phyloP scores from a whole-genome alignment of 1,140 invertebrate species.

The Aphelinus atriplicis region DNA sequence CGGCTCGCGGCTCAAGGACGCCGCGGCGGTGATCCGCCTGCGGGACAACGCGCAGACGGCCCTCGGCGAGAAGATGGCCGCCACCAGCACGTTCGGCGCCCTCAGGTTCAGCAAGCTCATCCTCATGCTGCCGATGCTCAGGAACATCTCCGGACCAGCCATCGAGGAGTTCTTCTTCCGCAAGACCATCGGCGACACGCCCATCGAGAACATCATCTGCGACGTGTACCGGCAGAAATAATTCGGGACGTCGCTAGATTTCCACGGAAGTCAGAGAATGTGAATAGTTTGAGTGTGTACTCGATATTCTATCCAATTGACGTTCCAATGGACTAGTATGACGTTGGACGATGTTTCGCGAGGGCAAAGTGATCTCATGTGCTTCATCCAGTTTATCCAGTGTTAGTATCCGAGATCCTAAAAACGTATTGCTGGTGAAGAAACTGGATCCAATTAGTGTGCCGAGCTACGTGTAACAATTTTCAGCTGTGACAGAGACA shows the following conservation, averaged over 20 bases:
- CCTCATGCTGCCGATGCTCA: slow-evolving; percentile 79
- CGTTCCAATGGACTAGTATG: no score
- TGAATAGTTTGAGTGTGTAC: no score
- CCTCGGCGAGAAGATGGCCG: slow-evolving; percentile 62
- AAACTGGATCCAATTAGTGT: no score
- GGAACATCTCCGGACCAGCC: slow-evolving; percentile 73
- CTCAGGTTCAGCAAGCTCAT: slow-evolving; percentile 84
- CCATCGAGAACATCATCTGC: slow-evolving; percentile 87
- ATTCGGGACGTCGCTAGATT: no score
- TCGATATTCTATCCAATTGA: no score
- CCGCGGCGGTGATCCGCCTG: slow-evolving; percentile 74
- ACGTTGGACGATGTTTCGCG: not conserved
- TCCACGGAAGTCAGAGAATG: no score
- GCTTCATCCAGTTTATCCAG: not conserved
- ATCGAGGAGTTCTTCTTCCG: slow-evolving; percentile 94
- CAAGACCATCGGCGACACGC: slow-evolving; percentile 87
- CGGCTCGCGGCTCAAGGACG: slow-evolving; percentile 70
- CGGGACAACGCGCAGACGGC: slow-evolving; percentile 87
- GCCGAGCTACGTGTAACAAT: no score
- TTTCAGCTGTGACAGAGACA: slow-evolving; percentile 11
- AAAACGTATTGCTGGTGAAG: no score
- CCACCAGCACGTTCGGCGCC: slow-evolving; percentile 59
- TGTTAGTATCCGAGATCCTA: no score
- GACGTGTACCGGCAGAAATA: slow-evolving; percentile 77
- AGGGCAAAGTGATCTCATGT: slow-evolving; percentile 16